Conservation (phyloP, 1,140 invertebrate species). For the Protaetia brevitarsis region DNA sequence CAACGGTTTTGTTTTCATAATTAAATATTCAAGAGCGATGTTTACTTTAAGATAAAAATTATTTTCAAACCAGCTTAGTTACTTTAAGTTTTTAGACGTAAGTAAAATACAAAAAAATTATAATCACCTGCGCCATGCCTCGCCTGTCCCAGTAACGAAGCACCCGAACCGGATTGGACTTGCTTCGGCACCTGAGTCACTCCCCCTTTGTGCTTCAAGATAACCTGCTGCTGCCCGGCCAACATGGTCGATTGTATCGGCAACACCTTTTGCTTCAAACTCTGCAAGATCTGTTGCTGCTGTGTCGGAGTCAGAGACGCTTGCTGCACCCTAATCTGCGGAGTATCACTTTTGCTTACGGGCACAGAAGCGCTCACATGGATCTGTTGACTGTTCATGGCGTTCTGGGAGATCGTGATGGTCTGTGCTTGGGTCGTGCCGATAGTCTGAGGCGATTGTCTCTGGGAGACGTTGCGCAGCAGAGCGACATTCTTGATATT, state of each 20-base stretch:
- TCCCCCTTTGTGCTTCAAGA: constrained; percentile 40
- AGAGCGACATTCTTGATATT: constrained; percentile 45
- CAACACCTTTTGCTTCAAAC: constrained; percentile 47
- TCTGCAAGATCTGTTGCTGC: constrained; percentile 51
- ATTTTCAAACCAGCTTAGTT: too few species aligned
- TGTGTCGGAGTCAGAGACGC: constrained; percentile 48
- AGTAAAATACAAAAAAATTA: background rate
- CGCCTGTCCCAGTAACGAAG: constrained; percentile 32
- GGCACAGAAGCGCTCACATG: background rate
- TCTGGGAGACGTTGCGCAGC: constrained; percentile 32
- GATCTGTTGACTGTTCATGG: constrained; percentile 8
- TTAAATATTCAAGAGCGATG: too few species aligned
- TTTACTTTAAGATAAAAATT: too few species aligned
- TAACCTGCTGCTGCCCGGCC: constrained; percentile 37
- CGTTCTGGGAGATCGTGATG: constrained; percentile 7
- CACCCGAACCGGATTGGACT: constrained; percentile 38
- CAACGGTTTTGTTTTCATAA: too few species aligned
- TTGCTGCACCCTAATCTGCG: constrained; percentile 28
- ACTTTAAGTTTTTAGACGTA: too few species aligned
- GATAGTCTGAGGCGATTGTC: constrained; percentile 4
- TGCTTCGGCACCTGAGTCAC: constrained; percentile 34
- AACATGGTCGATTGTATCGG: constrained; percentile 40
- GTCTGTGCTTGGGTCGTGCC: constrained; percentile 19
- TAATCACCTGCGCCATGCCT: constrained; percentile 24
- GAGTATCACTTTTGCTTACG: background rate